These are phyloP conservation scores for Trissoscelio sp. DNA, from an alignment of 2,888 invertebrate species.

Conservation along the genomic window DNA sequence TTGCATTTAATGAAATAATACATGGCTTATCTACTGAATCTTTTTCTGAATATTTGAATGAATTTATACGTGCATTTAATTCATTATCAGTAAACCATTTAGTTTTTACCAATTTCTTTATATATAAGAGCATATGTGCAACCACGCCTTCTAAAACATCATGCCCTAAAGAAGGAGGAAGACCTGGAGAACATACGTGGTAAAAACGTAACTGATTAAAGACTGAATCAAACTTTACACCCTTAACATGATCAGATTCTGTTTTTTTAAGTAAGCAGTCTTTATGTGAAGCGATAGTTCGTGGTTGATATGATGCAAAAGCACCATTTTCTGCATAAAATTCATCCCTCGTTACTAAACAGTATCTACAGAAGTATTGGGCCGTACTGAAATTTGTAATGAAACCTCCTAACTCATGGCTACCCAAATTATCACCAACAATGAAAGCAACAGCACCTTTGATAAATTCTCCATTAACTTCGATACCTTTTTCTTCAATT, in stretches of 20 bases:
- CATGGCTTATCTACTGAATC: too few species aligned
- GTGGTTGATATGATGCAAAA: constrained; percentile 1
- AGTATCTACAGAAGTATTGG: constrained; percentile 48
- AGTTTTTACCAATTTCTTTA: constrained; percentile 50
- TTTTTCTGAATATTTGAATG: constrained; percentile 42
- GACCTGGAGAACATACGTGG: constrained; percentile 63
- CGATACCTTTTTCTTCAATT: constrained; percentile 72
- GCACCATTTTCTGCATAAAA: background rate
- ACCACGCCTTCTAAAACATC: constrained; percentile 63
- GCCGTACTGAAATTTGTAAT: constrained; percentile 71
- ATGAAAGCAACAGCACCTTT: constrained; percentile 70
- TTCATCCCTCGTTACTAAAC: constrained; percentile 36
- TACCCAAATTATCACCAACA: constrained; percentile 49
- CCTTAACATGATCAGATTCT: constrained; percentile 11
- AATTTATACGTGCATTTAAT: too few species aligned
- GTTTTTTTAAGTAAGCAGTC: background rate
- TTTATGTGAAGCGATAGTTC: constrained; percentile 9
- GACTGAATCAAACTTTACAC: constrained; percentile 64
- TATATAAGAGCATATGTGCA: constrained; percentile 46
- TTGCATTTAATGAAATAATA: too few species aligned
- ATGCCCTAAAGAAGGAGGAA: constrained; percentile 66
- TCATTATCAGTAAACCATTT: constrained; percentile 54
- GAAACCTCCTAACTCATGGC: constrained; percentile 75
- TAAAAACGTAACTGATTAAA: constrained; percentile 56
- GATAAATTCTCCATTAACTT: constrained; percentile 63